Percentiles rank a stretch among this genome's conserved stretches.
These are phyloP conservation scores for Porites cylindrica DNA, from an alignment of 92 coral and sea anemone genomes.

Conservation along the genomic window DNA sequence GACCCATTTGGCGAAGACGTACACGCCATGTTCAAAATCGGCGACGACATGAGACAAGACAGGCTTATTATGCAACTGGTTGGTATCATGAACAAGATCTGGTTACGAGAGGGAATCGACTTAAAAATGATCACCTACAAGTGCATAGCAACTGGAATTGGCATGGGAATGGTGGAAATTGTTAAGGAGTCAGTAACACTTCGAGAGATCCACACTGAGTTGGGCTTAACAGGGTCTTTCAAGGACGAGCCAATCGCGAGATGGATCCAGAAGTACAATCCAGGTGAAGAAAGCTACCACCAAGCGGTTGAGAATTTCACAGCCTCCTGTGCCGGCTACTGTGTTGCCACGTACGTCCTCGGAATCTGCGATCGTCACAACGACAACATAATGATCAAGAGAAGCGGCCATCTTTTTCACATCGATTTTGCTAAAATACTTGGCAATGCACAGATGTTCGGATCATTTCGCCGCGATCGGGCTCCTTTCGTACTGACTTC, in stretches of 20 bases:
- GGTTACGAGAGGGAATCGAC: slow-evolving; percentile 98
- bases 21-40: slow-evolving; percentile 97
- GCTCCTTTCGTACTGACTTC: slow-evolving; percentile 99
- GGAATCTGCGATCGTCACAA: slow-evolving; percentile 99
- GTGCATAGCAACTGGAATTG: slow-evolving; percentile 96
- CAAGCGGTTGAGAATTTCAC: slow-evolving; percentile 96
- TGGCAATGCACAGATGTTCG: slow-evolving; percentile 99
- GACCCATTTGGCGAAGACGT: slow-evolving; percentile 92
- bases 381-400: slow-evolving; percentile 98
- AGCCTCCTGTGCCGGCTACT: slow-evolving; percentile 98
- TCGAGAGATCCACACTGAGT: slow-evolving; percentile 97
- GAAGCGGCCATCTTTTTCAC: slow-evolving; percentile 96
- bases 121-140: slow-evolving; percentile 95
- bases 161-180: slow-evolving; percentile 97
- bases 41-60: slow-evolving; percentile 98
- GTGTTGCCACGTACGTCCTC: slow-evolving; percentile 97
- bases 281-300: slow-evolving; percentile 92
- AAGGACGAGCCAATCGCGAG: slow-evolving; percentile 95
- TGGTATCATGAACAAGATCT: slow-evolving; percentile 97
- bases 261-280: slow-evolving; percentile 94
- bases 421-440: slow-evolving; percentile 99
- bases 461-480: slow-evolving; percentile 97
- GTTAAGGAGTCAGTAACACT: slow-evolving; percentile 88
- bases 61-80: slow-evolving; percentile 97
- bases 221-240: slow-evolving; percentile 95